Evolutionary conservation across 92 coral and sea anemone species (phyloP).

Genomic region (Actinostola sp.): DNA sequence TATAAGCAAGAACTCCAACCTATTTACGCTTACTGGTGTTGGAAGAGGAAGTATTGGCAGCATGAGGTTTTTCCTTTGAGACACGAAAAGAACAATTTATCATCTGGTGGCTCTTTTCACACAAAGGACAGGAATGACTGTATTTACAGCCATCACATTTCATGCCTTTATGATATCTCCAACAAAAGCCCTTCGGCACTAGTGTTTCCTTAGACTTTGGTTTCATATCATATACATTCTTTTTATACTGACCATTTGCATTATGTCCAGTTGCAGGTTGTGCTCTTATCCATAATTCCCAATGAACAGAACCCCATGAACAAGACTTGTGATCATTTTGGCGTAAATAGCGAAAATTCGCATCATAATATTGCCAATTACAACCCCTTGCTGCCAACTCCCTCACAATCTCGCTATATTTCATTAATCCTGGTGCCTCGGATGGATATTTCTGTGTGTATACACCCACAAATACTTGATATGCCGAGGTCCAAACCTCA

Average conservation of each 20-base stretch:
- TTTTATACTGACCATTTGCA: background rate
- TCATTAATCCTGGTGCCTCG: constrained; percentile 27
- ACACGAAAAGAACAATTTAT: constrained; percentile 33
- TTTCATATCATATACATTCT: background rate
- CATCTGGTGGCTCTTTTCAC: constrained; percentile 22
- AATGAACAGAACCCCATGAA: constrained; percentile 33
- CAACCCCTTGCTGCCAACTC: constrained; percentile 17
- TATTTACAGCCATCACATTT: constrained; percentile 20
- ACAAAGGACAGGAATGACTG: constrained; percentile 35
- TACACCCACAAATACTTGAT: constrained; percentile 30
- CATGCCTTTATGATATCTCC: constrained; percentile 22
- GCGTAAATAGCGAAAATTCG: constrained; percentile 16
- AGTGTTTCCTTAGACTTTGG: background rate
- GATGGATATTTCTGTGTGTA: constrained; percentile 11
- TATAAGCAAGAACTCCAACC: constrained; percentile 15
- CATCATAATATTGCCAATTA: constrained; percentile 37
- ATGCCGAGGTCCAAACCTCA: constrained; percentile 9
- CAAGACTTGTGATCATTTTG: too few species aligned
- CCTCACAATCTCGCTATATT: constrained; percentile 6
- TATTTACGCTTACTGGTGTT: constrained; percentile 27
- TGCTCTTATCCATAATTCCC: constrained; percentile 42
- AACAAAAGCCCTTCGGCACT: constrained; percentile 41
- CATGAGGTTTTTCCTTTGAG: background rate
- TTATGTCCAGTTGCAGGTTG: constrained; percentile 18
- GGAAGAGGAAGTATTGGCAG: constrained; percentile 11